Evolutionary conservation across 2,888 invertebrate genomes (phyloP), one percentile per base, ranked within the genome.

Genomic region (Drosophila peninsularis): DNA sequence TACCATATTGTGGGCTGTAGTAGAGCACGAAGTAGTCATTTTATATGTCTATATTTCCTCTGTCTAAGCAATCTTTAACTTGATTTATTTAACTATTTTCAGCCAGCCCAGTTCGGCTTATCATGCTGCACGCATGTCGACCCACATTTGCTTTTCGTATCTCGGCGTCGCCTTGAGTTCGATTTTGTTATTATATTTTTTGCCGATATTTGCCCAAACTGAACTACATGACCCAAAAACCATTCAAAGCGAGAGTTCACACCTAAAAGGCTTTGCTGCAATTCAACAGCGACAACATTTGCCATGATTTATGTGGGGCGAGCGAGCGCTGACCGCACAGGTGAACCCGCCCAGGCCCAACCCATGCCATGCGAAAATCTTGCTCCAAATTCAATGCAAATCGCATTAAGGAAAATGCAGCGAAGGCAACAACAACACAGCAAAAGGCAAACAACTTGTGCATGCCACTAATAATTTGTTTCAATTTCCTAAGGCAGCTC

Each of bases 351-450:
- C 34, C 17, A 44, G 21, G 37, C 68, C 75, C 62, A 52, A 64
- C 62, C 80, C 73, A 55, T 42, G 21, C 55, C 63, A 77, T n/a
- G 39, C 34, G 45, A 55, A 56, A 60, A 52, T 71, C 62, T 80
- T 83, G 88, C 80, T 86, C 83, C 87, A 73, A 75, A 83, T 83
- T 73, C 80, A 88, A 83, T 86, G 87, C 88, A 83, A 88, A 86
- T 88, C 83, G 83, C 88, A 88, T 88, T 83, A 88, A 62, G 78
- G 52, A 67, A 86, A 86, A 72, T 82, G 77, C 82, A 73, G 66
- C 78, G 81, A 69, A 62, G 61, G 62, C 1, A 17, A 19, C 13
- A 14, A 61, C 61, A 66, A 19, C 1, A 19, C 17, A 32, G 13
- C 7, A 60, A 37, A 60, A 30, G 13, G 13, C n/a, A 41, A 45